These are phyloP conservation scores for Heliconius melpomene DNA, from an alignment of 1,140 invertebrate genomes.

Conservation along the genomic window DNA sequence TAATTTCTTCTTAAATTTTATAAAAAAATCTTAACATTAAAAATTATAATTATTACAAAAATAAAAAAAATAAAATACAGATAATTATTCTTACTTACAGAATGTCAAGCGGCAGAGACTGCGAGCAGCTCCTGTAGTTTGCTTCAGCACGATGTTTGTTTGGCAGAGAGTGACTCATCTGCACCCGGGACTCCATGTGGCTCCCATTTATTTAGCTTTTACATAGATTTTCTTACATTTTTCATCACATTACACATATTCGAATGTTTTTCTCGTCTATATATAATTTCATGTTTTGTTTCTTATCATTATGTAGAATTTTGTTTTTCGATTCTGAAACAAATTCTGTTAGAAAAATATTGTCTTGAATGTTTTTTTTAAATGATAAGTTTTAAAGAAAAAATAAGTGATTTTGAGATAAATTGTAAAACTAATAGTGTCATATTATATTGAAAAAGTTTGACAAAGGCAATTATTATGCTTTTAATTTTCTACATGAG, in stretches of 20 bases:
- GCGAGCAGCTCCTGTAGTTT: slow-evolving; percentile 76
- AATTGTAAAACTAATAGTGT: no score
- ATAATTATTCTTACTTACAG: slow-evolving; percentile 64
- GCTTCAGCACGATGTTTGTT: slow-evolving; percentile 68
- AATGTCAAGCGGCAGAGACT: slow-evolving; percentile 78
- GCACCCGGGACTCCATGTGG: slow-evolving; percentile 70
- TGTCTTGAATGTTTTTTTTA: no score
- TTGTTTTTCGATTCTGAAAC: slow-evolving; percentile 27
- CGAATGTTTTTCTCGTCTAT: neutral
- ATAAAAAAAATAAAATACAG: no score
- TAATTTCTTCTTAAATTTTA: no score
- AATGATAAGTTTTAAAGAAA: no score
- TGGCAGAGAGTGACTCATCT: slow-evolving; percentile 71
- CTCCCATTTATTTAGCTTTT: slow-evolving; percentile 55
- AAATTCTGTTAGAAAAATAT: neutral
- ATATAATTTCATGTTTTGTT: slow-evolving; percentile 1
- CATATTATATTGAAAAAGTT: no score
- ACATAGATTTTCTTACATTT: slow-evolving; percentile 24
- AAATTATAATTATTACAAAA: neutral
- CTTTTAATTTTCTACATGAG: no score
- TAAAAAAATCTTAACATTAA: neutral
- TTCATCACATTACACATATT: neutral
- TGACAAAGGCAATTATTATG: no score
- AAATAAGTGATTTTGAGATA: no score
- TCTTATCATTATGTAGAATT: slow-evolving; percentile 11